Base-by-base conservation (phyloP, 2,888 invertebrate species). In the Drosophila subquinaria region DNA sequence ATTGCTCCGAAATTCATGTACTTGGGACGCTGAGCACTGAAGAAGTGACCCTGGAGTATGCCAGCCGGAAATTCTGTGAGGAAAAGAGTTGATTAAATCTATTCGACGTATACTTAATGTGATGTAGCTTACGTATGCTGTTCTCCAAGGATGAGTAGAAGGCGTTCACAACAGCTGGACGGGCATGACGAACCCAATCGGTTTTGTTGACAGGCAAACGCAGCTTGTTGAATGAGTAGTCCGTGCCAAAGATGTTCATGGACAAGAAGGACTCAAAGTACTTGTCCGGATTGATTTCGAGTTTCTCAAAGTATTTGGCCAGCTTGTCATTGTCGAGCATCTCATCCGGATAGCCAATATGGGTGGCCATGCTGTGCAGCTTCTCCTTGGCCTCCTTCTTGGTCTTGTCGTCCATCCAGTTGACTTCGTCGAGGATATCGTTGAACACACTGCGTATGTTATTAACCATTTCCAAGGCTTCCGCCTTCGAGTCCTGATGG, bases 1-100 rank as follows among this genome's bases (percentile, higher is more conserved):
- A 98, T 97, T 3, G 97, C 97, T 20, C 97, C 97, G 84, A 97
- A 98, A 92, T 98, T 98, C 96, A 98, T 96, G 92, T 97, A 98
- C 79, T 95, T 95, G 0, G 98, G 98, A 23, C 98, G 95, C 51
- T 96, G 95, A 59, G 97, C 96, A 63, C 95, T 96, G 94, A 98
- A 98, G 95, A 98, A 98, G 1, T 96, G 95, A 2, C 97, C 98
- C 94, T 98, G 98, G 1, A 98, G 94, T 75, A 98, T 98, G 74
- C 98, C 98, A 80, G 98, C 98, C 0, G 98, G 98, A 93, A 98
- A 97, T 93, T 97, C 98, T 98, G 56, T 5, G 10, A 0, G 9
- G 11, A 13, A 0, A 13, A 64, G 17, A 6, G 10, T 23, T 13
- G 1, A 11, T 10, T 45, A 6, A 20, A 53, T 20, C 4, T 5